phyloP scores from a whole-genome alignment of 2,888 invertebrate genomes.

The Andrena dorsata region DNA sequence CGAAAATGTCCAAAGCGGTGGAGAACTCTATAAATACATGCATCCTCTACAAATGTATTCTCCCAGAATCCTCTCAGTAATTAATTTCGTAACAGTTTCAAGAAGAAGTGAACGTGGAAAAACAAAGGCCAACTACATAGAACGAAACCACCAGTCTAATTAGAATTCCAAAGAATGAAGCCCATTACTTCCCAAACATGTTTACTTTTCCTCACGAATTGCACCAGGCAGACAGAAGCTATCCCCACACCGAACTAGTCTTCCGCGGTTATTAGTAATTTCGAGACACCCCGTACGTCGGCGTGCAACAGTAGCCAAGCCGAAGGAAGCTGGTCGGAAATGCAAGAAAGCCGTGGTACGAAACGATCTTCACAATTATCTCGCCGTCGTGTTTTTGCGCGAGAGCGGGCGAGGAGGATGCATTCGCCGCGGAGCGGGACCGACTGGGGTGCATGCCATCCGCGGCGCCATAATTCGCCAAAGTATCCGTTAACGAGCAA shows the following conservation, averaged over 20 bases:
- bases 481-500: conserved; percentile 69
- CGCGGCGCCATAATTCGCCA: conserved; percentile 53
- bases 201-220: background rate
- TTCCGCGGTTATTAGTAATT: conserved; percentile 35
- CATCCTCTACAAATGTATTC: no score
- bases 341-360: conserved; percentile 16
- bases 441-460: conserved; percentile 23
- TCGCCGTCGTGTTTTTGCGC: conserved; percentile 32
- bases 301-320: conserved; percentile 17
- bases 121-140: no score
- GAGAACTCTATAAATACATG: no score
- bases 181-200: background rate
- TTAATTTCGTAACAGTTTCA: no score
- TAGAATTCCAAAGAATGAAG: no score
- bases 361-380: conserved; percentile 55
- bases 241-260: background rate
- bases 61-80: no score
- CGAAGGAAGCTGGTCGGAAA: conserved; percentile 18
- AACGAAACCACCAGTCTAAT: no score
- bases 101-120: no score
- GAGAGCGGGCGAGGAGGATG: background rate
- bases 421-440: conserved; percentile 18
- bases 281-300: conserved; percentile 38
- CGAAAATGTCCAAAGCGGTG: no score
- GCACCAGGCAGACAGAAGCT: conserved; percentile 6